Conservation (phyloP, 2,797 vertebrate genomes). For the Nannoperca australis region DNA sequence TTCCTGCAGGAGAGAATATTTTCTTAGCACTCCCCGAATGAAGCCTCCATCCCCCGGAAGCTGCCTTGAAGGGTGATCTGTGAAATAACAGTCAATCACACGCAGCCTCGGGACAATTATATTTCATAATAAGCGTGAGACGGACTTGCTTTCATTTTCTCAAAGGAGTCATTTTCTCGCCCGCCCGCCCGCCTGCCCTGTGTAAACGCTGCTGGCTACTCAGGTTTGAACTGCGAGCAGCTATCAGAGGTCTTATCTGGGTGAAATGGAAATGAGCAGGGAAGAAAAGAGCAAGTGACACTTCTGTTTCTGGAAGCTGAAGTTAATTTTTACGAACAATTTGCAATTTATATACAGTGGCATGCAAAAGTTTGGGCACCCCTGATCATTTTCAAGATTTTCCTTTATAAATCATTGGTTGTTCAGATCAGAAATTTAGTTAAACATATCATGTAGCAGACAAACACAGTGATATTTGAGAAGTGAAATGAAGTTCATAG, state of each 20-base stretch:
- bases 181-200: neutral
- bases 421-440: too few species aligned
- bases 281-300: neutral
- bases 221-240: conserved; percentile 9
- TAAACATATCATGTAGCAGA: too few species aligned
- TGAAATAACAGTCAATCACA: conserved; percentile 43
- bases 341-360: too few species aligned
- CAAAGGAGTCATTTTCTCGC: conserved; percentile 22
- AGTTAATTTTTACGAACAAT: neutral
- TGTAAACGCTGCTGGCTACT: conserved; percentile 9
- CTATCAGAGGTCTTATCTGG: conserved; percentile 41
- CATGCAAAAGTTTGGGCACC: too few species aligned
- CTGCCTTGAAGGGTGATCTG: conserved; percentile 30
- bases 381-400: too few species aligned
- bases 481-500: too few species aligned
- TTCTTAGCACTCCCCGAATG: conserved; percentile 12
- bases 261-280: conserved; percentile 15
- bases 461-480: too few species aligned
- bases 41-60: neutral
- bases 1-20: conserved; percentile 47
- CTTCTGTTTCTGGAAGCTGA: neutral
- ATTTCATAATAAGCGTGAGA: conserved; percentile 38
- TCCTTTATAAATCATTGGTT: too few species aligned
- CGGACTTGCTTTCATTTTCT: conserved; percentile 45
- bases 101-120: conserved; percentile 29